Evolutionary conservation across 2,888 invertebrate genomes (phyloP), one percentile per base, ranked within the genome.

Genomic region (Hirtodrosophila cameraria): DNA sequence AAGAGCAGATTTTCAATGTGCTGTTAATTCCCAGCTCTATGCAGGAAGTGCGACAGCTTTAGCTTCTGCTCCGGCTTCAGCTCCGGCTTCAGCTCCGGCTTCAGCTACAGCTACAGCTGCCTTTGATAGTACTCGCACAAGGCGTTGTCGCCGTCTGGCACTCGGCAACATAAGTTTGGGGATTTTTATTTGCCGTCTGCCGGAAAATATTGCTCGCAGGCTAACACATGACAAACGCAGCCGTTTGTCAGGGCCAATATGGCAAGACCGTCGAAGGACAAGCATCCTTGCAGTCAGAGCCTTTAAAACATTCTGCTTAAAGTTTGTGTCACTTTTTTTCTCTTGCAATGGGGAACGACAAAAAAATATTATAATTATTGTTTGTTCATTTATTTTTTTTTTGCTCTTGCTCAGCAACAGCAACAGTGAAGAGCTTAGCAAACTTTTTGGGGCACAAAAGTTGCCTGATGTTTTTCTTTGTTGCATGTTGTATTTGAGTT

Each of bases 121-220:
- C 52, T 36, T 49, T 52, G 75, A 59, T 46, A 50, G 46, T 18
- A 25, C 33, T n/a, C n/a, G 58, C 15, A 57, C 33, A 46, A 59
- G 68, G 55, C 59, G 27, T 52, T 63, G 50, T 48, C 57, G 57
- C 31, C 64, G 79, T 60, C 59, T 64, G 75, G 43, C 50, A 63
- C 58, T 60, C 46, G 71, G 77, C 68, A 84, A 81, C 82, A 86
- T 87, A 87, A 87, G 86, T 82, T 82, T 87, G 66, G 76, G 86
- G 86, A 87, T 87, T 82, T 82, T 87, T 82, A 82, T 87, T 87
- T 85, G 86, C 80, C 73, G 68, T 85, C 83, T 79, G 86, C 61
- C 68, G 60, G 65, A 79, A 82, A 85, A 87, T 82, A 82, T 82
- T 75, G 87, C 82, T 79, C 54, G 65, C 59, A 87, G 87, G 83